Percentiles rank a stretch among this genome's conserved stretches.
phyloP scores from a whole-genome alignment of 2,797 vertebrate genomes.

The Halcyon smyrnensis region DNA sequence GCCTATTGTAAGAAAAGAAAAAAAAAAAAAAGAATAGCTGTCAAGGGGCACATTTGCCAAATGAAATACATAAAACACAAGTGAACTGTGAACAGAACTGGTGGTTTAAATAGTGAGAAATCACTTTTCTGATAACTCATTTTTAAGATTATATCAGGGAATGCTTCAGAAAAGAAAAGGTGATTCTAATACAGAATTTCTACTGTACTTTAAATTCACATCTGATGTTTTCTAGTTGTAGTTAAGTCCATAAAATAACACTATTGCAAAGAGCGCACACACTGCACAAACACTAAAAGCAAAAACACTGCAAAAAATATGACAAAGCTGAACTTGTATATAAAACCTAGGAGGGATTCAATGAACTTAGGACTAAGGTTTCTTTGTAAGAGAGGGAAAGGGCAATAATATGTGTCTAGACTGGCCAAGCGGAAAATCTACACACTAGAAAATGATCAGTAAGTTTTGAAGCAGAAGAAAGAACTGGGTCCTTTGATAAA shows the following conservation, averaged over 20 bases:
- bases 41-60: not conserved
- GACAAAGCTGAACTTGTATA: not conserved
- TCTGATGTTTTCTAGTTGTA: not conserved
- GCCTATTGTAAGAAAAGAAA: constrained; percentile 76
- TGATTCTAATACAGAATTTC: not conserved
- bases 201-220: not conserved
- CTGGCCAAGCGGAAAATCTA: not conserved
- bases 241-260: not conserved
- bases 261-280: not conserved
- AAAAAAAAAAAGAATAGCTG: not conserved
- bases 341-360: not conserved
- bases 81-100: not conserved
- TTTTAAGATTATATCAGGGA: not conserved
- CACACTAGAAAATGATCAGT: not conserved
- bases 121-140: not conserved
- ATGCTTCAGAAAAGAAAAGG: not conserved
- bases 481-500: not conserved
- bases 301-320: not conserved
- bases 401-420: not conserved
- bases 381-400: not conserved
- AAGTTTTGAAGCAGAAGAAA: not conserved
- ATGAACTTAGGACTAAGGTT: not conserved
- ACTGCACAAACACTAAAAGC: not conserved
- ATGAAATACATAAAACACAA: not conserved
- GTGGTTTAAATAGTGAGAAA: not conserved